Conservation (phyloP, 2,113 vertebrate genomes). For the Pomatostomus ruficeps region DNA sequence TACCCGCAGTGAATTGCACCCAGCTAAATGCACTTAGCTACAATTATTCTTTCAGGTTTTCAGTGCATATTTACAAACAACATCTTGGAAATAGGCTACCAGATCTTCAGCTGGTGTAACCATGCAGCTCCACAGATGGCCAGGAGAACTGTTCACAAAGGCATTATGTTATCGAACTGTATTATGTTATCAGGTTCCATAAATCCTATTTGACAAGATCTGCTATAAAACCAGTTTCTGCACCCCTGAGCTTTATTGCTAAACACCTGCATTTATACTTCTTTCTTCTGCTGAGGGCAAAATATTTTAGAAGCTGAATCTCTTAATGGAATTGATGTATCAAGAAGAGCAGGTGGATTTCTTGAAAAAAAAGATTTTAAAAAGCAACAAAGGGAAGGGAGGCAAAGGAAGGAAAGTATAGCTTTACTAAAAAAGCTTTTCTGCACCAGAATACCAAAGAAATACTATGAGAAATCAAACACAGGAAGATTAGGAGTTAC, state of each 20-base stretch:
- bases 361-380: neutral
- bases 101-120: constrained; percentile 33
- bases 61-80: constrained; percentile 25
- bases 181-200: neutral
- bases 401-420: neutral
- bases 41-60: constrained; percentile 22
- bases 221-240: constrained; percentile 32
- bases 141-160: neutral
- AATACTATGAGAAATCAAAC: constrained; percentile 30
- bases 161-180: constrained; percentile 14
- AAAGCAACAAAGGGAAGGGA: neutral
- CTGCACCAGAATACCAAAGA: constrained; percentile 42
- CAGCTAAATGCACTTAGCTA: neutral
- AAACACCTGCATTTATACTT: constrained; percentile 33
- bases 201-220: constrained; percentile 40
- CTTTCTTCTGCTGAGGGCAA: constrained; percentile 1
- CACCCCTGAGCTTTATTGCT: constrained; percentile 22
- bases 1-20: neutral
- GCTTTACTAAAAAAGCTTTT: constrained; percentile 23
- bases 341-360: neutral
- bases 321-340: constrained; percentile 40
- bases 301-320: constrained; percentile 22
- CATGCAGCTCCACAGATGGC: neutral
- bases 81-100: constrained; percentile 20
- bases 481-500: constrained; percentile 46